Base-by-base conservation (phyloP, 2,113 vertebrate genomes). In the Equus quagga region DNA sequence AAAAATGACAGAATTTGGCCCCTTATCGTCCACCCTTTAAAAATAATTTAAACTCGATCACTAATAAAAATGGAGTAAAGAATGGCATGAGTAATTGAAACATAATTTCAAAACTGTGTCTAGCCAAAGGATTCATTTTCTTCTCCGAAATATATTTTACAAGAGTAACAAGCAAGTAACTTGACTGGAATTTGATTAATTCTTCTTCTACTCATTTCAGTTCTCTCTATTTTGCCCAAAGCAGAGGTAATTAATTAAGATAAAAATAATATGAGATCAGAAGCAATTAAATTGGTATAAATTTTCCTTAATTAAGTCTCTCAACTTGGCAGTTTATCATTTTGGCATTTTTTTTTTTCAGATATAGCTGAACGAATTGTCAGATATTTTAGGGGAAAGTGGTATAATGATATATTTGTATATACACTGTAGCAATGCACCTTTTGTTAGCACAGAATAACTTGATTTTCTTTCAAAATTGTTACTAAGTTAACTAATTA, bases 241-340 rank as follows among this genome's bases (percentile, higher is more conserved):
- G 96, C 97, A 96, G 60, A 96, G 54, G 70, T 96, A 97, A 97
- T 97, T 98, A 98, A 97, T 98, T 97, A 97, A 88, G 46, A 97
- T 88, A 96, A 97, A 98, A 97, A 97, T 97, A 98, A 96, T 97
- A 93, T 64, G 33, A 90, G 36, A 97, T 96, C 69, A 97, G 73
- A 93, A 96, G 95, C 65, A 97, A 98, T 98, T 97, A 98, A 96
- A 97, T 78, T 94, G 62, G 70, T 92, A 95, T 97, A 96, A 92
- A 81, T 98, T 98, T 95, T 89, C 76, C 92, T 97, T 98, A 97
- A 97, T 98, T 97, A 98, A 97, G 75, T 97, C 76, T 94, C 87
- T 96, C 49, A 97, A 90, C 49, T 96, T 97, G 92, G 89, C 94
- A 96, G 75, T 91, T 93, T 89, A 94, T 94, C 90, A 96, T 92